Base-by-base conservation (phyloP, 2,113 vertebrate genomes). In the Apodemus sylvaticus region DNA sequence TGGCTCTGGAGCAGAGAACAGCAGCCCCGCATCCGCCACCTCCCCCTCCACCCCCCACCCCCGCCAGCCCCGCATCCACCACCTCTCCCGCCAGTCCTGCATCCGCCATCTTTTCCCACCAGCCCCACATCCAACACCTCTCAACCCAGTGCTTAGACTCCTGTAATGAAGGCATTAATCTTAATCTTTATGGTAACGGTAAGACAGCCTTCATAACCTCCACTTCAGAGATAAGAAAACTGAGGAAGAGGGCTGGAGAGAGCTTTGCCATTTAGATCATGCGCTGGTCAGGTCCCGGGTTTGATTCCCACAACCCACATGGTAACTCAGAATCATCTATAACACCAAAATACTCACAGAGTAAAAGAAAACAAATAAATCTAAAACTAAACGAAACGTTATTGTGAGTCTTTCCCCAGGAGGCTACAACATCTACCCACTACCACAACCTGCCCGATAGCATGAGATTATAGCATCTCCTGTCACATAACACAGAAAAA, bases 121-220 rank as follows among this genome's bases (percentile, higher is more conserved):
- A 22, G 82, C 60, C 87, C 1, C 3, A 4, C 0, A 45, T 19
- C 58, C 1, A 20, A 22, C 62, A 64, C 26, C 62, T 64, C 39
- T 29, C 76, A 36, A n/a, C 88, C 60, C 9, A 0, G 0, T 0
- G 2, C 20, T 86, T 51, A 48, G 9, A 45, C 45, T 10, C 29
- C 19, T 31, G 51, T 4, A 2, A 31, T 39, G n/a, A 86, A 60
- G 31, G 17, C 55, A 5, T 92, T 10, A 6, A 3, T 77, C 68
- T 24, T 60, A 88, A 79, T 36, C 82, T 87, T 73, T 39, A 26
- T 36, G 62, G 34, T 10, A 51, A 76, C 16, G 60, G 53, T 17
- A 22, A 82, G 34, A n/a, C 64, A 82, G 78, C 5, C 26, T 9
- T 89, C 86, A 5, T 39, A 70, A 51, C 39, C 20, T n/a, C 51